Percentiles rank a stretch among this genome's conserved stretches.
These are phyloP conservation scores for Eledone cirrhosa DNA, from an alignment of 2,888 invertebrate genomes.

Conservation along the genomic window DNA sequence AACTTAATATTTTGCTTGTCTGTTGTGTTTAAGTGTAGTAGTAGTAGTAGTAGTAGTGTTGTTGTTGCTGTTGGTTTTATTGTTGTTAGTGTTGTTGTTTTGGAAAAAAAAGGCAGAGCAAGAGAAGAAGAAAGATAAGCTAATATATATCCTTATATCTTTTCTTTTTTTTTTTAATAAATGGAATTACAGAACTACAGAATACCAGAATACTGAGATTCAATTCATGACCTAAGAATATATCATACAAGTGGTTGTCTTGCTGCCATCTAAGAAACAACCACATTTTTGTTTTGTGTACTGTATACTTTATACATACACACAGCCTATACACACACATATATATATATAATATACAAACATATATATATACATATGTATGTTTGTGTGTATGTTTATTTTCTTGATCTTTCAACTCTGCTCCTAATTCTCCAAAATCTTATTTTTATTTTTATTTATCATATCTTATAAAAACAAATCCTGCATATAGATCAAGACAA, in stretches of 20 bases:
- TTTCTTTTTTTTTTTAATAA: slow-evolving; percentile 12
- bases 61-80: background rate
- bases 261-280: slow-evolving; percentile 30
- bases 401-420: background rate
- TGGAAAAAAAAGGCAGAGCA: background rate
- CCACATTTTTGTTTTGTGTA: background rate
- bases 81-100: background rate
- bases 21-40: no score
- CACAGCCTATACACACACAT: no score
- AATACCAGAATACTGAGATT: slow-evolving; percentile 31
- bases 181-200: slow-evolving; percentile 8
- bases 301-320: background rate
- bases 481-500: slow-evolving; percentile 21
- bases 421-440: background rate
- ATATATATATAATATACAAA: no score
- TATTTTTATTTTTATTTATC: background rate
- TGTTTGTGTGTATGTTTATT: no score
- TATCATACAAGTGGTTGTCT: slow-evolving; percentile 27
- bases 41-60: no score
- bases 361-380: no score
- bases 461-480: slow-evolving; percentile 6
- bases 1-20: no score
- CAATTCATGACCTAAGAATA: background rate
- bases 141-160: background rate
- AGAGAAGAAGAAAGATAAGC: slow-evolving; percentile 3